Evolutionary conservation across 2,888 invertebrate genomes (phyloP), one percentile per base, ranked within the genome.

Genomic region (Bhutanitis thaidina): DNA sequence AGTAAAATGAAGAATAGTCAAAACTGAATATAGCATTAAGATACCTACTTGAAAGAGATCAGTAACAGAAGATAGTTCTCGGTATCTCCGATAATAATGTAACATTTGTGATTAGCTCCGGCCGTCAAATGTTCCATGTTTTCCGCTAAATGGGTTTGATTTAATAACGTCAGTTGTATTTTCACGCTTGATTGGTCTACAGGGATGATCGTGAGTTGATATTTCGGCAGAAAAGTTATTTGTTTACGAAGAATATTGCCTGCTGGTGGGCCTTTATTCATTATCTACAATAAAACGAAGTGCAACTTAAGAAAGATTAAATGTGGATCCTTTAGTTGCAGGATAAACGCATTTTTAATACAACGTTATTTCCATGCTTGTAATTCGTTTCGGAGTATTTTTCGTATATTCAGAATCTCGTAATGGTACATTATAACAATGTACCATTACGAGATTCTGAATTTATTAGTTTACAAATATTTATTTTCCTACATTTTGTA

Each of bases 251-350:
- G 69, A 37, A 91, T 76, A 67, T 93, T 93, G 3, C 95, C 95
- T 58, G 93, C 92, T 38, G 95, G 95, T 10, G 94, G 92, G 36
- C 93, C 91, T 70, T 93, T 91, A 71, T 93, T 94, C 64, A 94
- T 90, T 67, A 94, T 93, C 94, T 94, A 65, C 61, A 36, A 40
- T 9, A n/a, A n/a, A n/a, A n/a, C n/a, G n/a, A n/a, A n/a, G n/a
- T n/a, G n/a, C n/a, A n/a, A n/a, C n/a, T n/a, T n/a, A n/a, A n/a
- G n/a, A n/a, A n/a, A n/a, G n/a, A n/a, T n/a, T n/a, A n/a, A n/a
- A n/a, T n/a, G n/a, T n/a, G n/a, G n/a, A n/a, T n/a, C n/a, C n/a
- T n/a, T n/a, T n/a, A n/a, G n/a, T n/a, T n/a, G n/a, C n/a, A n/a
- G n/a, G n/a, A n/a, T n/a, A n/a, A n/a, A n/a, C n/a, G n/a, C n/a